A percentile compares a stretch with the other conserved stretches of the same genome.
phyloP scores from a whole-genome alignment of 64 coral and sea anemone species.

The Stylophora pistillata region DNA sequence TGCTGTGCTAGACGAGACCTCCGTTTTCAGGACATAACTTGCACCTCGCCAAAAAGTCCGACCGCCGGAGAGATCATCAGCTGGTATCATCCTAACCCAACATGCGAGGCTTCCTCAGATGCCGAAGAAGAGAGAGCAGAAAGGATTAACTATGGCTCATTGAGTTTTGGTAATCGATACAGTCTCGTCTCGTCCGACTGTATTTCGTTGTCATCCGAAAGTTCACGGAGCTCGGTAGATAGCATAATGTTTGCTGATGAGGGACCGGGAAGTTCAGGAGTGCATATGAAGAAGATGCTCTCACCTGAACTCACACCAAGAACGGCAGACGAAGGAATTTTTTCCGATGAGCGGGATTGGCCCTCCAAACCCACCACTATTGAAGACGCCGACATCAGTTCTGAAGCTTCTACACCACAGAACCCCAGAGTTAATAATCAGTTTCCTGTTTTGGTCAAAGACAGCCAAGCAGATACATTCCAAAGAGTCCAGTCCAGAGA shows the following conservation, averaged over 20 bases:
- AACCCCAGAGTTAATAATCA: conserved; percentile 8
- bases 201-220: conserved; percentile 82
- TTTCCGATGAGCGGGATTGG: conserved; percentile 63
- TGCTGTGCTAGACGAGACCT: background rate
- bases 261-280: background rate
- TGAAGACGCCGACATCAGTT: background rate
- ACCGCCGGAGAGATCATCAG: conserved; percentile 51
- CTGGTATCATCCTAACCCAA: conserved; percentile 47
- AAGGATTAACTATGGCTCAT: conserved; percentile 79
- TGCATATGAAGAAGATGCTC: background rate
- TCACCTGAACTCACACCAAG: conserved; percentile 19
- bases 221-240: conserved; percentile 70
- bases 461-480: conserved; percentile 14
- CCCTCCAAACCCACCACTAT: conserved; percentile 9
- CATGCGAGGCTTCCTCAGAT: conserved; percentile 50
- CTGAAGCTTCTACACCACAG: conserved; percentile 14
- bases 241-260: conserved; percentile 66
- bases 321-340: conserved; percentile 59
- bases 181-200: conserved; percentile 92
- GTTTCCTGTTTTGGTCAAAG: background rate
- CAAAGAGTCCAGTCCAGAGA: background rate
- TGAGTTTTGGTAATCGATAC: conserved; percentile 93
- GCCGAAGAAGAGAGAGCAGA: conserved; percentile 44
- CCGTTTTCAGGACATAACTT: background rate
- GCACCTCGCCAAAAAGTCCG: conserved; percentile 14